These are phyloP conservation scores for Colostygia pectinataria DNA, from an alignment of 2,888 invertebrate species.

Conservation along the genomic window DNA sequence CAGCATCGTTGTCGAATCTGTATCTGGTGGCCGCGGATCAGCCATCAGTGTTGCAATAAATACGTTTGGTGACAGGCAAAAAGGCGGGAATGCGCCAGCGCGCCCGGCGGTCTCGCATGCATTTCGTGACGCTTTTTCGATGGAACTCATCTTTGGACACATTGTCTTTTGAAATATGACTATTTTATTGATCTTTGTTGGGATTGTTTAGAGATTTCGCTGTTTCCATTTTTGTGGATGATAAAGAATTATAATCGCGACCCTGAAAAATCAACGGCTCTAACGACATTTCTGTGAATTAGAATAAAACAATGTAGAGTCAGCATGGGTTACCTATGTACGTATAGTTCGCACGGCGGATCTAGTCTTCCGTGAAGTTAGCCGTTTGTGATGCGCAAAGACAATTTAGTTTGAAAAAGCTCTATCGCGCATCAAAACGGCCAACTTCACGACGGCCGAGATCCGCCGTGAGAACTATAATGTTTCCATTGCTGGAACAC, in stretches of 20 bases:
- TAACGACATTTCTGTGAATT: too few relatives aligned
- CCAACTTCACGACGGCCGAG: too few relatives aligned
- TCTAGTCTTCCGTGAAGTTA: too few relatives aligned
- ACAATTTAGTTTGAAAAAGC: too few relatives aligned
- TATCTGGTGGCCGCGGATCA: slow-evolving; percentile 54
- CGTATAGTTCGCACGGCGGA: too few relatives aligned
- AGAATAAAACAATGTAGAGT: too few relatives aligned
- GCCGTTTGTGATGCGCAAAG: too few relatives aligned
- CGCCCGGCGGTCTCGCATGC: slow-evolving; percentile 66
- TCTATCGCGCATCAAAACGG: too few relatives aligned
- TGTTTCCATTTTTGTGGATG: slow-evolving; percentile 6
- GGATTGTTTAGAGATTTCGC: slow-evolving; percentile 15
- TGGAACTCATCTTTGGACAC: slow-evolving; percentile 60
- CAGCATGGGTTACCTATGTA: too few relatives aligned
- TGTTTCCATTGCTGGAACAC: too few relatives aligned
- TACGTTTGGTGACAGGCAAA: slow-evolving; percentile 69
- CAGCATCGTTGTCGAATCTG: slow-evolving; percentile 73
- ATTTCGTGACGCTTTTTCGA: slow-evolving; percentile 60
- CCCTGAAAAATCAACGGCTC: too few relatives aligned
- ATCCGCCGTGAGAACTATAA: too few relatives aligned
- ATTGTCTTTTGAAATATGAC: slow-evolving; percentile 40
- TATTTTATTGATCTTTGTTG: slow-evolving; percentile 40
- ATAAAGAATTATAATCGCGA: not conserved
- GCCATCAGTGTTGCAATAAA: slow-evolving; percentile 73
- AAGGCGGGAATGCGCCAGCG: slow-evolving; percentile 69